Conservation (phyloP, 1,140 invertebrate species). For the Camponotus vicinus region DNA sequence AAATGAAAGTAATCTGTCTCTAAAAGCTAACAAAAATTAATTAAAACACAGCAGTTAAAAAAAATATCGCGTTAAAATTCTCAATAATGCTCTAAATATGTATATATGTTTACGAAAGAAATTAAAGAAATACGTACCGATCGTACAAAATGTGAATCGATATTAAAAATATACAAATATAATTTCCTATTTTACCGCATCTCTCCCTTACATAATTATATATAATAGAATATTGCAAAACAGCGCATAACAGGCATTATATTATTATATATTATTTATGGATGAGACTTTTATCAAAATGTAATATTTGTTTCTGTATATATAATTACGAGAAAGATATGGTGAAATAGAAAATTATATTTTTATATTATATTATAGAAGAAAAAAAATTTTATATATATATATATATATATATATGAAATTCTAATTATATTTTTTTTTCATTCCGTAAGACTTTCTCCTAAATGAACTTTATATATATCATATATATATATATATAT, state of each 20-base stretch:
- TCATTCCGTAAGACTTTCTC: no score
- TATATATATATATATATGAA: no score
- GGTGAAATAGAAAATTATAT: neutral
- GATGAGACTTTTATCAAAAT: no score
- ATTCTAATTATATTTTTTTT: no score
- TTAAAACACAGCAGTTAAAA: neutral
- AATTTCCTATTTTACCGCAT: neutral
- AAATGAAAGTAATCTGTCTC: conserved; percentile 74
- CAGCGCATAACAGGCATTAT: neutral
- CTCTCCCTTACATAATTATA: neutral
- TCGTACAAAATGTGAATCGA: conserved; percentile 10
- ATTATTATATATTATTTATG: no score
- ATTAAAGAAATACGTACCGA: neutral
- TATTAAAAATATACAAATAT: conserved; percentile 31
- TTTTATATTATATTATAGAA: neutral
- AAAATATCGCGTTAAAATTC: neutral
- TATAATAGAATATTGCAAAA: neutral
- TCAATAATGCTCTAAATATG: neutral
- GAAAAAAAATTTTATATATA: no score
- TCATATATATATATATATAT: no score
- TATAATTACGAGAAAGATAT: conserved; percentile 5
- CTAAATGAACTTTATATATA: no score
- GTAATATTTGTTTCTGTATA: no score
- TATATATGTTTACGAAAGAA: no score
- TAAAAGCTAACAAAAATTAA: neutral